Percentiles rank a stretch among this genome's conserved stretches.
phyloP scores from a whole-genome alignment of 2,888 invertebrate genomes.

The Tipula confusa region DNA sequence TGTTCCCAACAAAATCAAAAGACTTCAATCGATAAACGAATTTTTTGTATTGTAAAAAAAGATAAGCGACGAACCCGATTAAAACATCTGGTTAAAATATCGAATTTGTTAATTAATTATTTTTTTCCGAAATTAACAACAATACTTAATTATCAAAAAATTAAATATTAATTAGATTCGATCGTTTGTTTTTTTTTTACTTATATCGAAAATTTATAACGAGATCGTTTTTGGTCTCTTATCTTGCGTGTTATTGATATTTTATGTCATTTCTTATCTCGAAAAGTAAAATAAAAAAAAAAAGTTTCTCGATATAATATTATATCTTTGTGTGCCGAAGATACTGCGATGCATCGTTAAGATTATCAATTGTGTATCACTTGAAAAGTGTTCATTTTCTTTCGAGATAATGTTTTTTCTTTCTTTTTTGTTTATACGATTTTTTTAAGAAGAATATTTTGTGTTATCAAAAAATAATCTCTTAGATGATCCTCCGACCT shows the following conservation, averaged over 20 bases:
- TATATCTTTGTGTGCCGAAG: not conserved
- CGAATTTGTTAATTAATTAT: not conserved
- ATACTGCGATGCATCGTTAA: slow-evolving; percentile 16
- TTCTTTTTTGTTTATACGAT: not conserved
- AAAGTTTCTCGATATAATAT: not conserved
- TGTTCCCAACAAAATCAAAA: not conserved
- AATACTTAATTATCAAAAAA: not conserved
- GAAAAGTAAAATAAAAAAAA: not conserved
- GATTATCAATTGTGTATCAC: slow-evolving; percentile 12
- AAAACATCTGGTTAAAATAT: not conserved
- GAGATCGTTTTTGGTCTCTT: not conserved
- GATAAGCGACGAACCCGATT: not conserved
- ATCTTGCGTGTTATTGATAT: not conserved
- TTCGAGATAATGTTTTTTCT: not conserved
- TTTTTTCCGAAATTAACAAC: not conserved
- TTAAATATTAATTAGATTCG: not conserved
- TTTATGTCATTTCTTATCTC: slow-evolving; percentile 3
- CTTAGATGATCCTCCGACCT: slow-evolving; percentile 5
- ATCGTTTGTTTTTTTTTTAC: not conserved
- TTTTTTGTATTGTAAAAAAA: too few relatives aligned
- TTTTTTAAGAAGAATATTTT: not conserved
- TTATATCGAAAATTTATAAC: not conserved
- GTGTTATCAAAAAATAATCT: not conserved
- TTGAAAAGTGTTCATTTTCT: slow-evolving; percentile 20
- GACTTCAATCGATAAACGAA: too few relatives aligned